Conservation (phyloP, 2,113 vertebrate species). For the Eupsittula cactorum region DNA sequence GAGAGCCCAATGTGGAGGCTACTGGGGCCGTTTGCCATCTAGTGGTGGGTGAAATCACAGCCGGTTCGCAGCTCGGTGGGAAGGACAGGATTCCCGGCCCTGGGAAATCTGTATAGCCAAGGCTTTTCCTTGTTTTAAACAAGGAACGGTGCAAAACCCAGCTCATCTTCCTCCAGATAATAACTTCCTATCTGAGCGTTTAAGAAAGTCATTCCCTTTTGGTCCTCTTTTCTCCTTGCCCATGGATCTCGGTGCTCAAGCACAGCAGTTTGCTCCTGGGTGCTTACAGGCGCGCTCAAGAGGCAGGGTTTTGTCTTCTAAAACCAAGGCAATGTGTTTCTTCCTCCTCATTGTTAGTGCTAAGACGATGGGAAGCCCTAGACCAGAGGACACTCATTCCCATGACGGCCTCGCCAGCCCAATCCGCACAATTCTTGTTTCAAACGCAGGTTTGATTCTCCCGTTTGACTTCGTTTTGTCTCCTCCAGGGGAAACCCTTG, state of each 20-base stretch:
- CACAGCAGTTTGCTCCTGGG: neutral
- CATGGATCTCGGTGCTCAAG: rapidly evolving
- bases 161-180: neutral
- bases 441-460: neutral
- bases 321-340: neutral
- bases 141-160: neutral
- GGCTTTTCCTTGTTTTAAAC: neutral
- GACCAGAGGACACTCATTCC: neutral
- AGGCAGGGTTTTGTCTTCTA: neutral
- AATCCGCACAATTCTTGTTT: neutral
- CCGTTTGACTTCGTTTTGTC: neutral
- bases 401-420: neutral
- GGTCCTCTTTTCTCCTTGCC: neutral
- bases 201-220: neutral
- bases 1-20: rapidly evolving
- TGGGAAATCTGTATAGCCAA: neutral
- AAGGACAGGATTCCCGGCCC: rapidly evolving
- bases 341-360: too few relatives aligned
- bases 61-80: rapidly evolving
- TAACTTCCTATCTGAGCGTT: neutral
- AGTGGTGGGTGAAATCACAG: neutral
- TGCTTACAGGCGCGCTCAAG: neutral
- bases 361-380: neutral
- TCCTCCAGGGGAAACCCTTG: neutral
- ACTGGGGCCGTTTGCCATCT: slow-evolving; percentile 35